phyloP scores from a whole-genome alignment of 1,140 invertebrate species.

The Muscidifurax raptorellus region DNA sequence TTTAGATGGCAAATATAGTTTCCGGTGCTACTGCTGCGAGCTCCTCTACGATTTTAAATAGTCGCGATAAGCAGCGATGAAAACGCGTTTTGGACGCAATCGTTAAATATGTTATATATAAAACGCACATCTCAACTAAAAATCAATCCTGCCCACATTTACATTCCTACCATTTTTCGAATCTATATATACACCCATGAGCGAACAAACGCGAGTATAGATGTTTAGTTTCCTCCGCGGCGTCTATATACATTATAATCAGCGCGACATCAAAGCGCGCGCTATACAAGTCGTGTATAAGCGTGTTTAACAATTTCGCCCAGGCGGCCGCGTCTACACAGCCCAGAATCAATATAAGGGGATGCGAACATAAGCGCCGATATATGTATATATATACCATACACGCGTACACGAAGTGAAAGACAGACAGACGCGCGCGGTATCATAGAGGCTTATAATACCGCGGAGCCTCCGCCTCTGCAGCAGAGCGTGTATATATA shows the following conservation, averaged over 20 bases:
- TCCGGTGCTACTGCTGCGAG: neutral
- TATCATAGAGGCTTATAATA: neutral
- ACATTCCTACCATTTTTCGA: no score
- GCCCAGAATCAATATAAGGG: slow-evolving; percentile 46
- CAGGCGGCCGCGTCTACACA: neutral
- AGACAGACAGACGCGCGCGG: neutral
- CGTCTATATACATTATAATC: slow-evolving; percentile 32
- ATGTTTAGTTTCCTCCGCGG: neutral
- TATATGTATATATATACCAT: slow-evolving; percentile 11
- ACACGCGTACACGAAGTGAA: neutral
- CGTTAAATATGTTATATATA: no score
- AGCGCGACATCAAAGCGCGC: slow-evolving; percentile 45
- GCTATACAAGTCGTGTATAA: slow-evolving; percentile 15
- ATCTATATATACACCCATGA: no score
- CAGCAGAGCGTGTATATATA: neutral
- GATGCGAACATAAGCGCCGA: slow-evolving; percentile 29
- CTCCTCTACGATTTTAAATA: neutral
- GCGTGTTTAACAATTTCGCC: slow-evolving; percentile 42
- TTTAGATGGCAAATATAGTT: slow-evolving; percentile 7
- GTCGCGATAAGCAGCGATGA: neutral
- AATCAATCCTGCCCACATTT: no score
- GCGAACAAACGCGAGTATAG: no score
- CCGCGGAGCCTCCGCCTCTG: neutral
- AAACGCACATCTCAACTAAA: no score
- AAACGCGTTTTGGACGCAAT: neutral